These are phyloP conservation scores for Bhutanitis thaidina DNA, from an alignment of 2,888 invertebrate genomes.

Conservation along the genomic window DNA sequence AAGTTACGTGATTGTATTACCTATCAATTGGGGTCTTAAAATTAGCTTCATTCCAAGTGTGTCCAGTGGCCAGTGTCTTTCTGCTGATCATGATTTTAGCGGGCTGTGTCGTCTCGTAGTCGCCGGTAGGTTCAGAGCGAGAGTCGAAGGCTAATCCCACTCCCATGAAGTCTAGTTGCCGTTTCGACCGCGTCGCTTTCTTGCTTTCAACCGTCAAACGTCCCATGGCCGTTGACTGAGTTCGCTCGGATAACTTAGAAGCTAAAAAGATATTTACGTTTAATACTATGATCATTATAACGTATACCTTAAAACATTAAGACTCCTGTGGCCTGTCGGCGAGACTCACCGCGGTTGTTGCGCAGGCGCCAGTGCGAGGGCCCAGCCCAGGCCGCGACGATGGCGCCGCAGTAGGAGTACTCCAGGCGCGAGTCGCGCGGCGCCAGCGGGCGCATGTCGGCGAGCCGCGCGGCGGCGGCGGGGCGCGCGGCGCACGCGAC, in stretches of 20 bases:
- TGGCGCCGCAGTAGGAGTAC: slow-evolving; percentile 84
- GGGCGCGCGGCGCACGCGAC: slow-evolving; percentile 41
- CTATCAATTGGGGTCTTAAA: slow-evolving; percentile 71
- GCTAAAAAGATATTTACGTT: slow-evolving; percentile 34
- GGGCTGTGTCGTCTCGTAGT: slow-evolving; percentile 60
- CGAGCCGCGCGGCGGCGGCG: slow-evolving; percentile 43
- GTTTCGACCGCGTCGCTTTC: slow-evolving; percentile 53
- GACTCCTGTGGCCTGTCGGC: background rate
- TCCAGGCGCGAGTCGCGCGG: slow-evolving; percentile 77
- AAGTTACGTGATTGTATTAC: too few species aligned
- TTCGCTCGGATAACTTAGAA: slow-evolving; percentile 57
- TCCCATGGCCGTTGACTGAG: slow-evolving; percentile 47
- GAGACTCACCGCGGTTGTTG: slow-evolving; percentile 56
- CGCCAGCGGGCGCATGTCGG: slow-evolving; percentile 79
- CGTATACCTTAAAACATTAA: too few species aligned
- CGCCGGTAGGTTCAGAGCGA: slow-evolving; percentile 40
- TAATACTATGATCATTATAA: background rate
- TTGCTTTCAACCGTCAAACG: slow-evolving; percentile 49
- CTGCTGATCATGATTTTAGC: slow-evolving; percentile 74
- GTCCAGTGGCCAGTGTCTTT: slow-evolving; percentile 69
- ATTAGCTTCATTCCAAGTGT: slow-evolving; percentile 72
- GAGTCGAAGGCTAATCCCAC: slow-evolving; percentile 57
- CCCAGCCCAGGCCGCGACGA: slow-evolving; percentile 86
- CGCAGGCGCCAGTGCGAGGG: slow-evolving; percentile 90
- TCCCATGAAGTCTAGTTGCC: slow-evolving; percentile 61